A percentile compares a stretch with the other conserved stretches of the same genome.
Conservation (phyloP, 2,888 invertebrate genomes). For the Heterodera filipjevi region DNA sequence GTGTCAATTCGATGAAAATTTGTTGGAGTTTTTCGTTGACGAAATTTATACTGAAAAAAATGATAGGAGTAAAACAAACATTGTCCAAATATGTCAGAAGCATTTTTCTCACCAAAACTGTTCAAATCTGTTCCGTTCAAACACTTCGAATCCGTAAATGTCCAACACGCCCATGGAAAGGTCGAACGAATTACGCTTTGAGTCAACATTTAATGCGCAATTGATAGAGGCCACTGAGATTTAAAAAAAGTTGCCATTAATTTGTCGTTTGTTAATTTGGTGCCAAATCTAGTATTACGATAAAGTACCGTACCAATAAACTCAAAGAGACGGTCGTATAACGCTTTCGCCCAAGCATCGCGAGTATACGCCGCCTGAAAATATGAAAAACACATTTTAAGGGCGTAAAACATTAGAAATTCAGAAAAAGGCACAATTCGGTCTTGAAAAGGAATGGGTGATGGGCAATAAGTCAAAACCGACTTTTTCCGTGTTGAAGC, state of each 20-base stretch:
- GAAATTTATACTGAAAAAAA: conserved; percentile 72
- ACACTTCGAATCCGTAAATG: conserved; percentile 77
- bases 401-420: not conserved
- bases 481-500: conserved; percentile 72
- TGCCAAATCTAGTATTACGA: not conserved
- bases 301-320: conserved; percentile 68
- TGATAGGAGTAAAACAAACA: not conserved
- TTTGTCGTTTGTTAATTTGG: not conserved
- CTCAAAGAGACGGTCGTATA: conserved; percentile 74
- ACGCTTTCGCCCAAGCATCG: conserved; percentile 73
- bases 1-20: conserved; percentile 76
- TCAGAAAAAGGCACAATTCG: too few species aligned
- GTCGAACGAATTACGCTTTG: conserved; percentile 30
- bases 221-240: conserved; percentile 71
- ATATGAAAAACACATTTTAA: not conserved
- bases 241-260: conserved; percentile 28
- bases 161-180: conserved; percentile 74
- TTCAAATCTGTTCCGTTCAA: conserved; percentile 75
- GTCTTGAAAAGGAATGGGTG: too few species aligned
- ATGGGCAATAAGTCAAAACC: not conserved
- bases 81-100: too few species aligned
- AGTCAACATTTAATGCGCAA: conserved; percentile 70
- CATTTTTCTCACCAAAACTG: conserved; percentile 69
- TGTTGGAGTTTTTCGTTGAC: conserved; percentile 77
- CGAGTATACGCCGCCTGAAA: conserved; percentile 71